Evolutionary conservation across 2,797 vertebrate species (phyloP).

Genomic region (Myotis findleyi): DNA sequence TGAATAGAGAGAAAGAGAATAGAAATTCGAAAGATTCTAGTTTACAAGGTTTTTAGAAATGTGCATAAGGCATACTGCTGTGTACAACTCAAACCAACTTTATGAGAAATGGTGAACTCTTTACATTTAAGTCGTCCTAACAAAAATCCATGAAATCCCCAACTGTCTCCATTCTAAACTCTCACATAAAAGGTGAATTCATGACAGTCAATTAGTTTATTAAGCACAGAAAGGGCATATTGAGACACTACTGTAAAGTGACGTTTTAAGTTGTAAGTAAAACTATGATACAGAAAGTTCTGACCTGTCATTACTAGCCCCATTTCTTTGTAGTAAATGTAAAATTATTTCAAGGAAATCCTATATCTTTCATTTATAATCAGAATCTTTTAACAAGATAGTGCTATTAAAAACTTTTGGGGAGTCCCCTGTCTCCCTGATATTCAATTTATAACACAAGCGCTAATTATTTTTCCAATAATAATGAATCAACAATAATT

Average conservation of each 20-base stretch:
- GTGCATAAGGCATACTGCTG: fast-evolving
- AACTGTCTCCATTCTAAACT: neutral
- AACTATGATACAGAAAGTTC: constrained; percentile 26
- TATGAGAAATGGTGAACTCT: constrained; percentile 32
- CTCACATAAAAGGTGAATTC: constrained; percentile 45
- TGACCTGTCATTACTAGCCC: neutral
- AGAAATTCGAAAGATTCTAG: constrained; percentile 22
- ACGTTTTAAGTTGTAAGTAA: constrained; percentile 27
- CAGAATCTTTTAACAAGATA: neutral
- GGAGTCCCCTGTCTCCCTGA: neutral
- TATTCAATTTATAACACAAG: neutral
- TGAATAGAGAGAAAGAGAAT: neutral
- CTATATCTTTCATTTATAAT: neutral
- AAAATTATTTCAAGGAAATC: constrained; percentile 31
- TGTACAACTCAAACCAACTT: neutral
- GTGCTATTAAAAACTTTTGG: neutral
- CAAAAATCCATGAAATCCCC: neutral
- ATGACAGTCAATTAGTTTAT: constrained; percentile 59
- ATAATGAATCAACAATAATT: neutral
- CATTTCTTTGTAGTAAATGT: constrained; percentile 19
- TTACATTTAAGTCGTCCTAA: constrained; percentile 19
- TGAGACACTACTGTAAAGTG: constrained; percentile 52
- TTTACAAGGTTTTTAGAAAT: neutral
- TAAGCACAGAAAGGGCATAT: constrained; percentile 23
- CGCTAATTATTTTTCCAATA: constrained; percentile 18